phyloP scores from a whole-genome alignment of 2,888 invertebrate genomes.

The Acholoe squamosa region DNA sequence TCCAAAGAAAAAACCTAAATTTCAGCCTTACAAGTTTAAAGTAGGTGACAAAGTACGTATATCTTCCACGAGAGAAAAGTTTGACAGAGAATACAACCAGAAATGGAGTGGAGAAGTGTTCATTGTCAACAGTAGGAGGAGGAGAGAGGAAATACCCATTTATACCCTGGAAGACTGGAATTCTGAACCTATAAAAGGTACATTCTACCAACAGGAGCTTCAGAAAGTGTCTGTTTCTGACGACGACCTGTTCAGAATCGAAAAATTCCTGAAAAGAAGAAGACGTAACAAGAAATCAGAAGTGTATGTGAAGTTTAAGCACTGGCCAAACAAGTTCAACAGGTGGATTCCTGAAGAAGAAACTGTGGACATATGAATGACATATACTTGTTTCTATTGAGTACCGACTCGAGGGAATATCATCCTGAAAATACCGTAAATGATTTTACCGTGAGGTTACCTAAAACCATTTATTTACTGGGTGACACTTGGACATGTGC shows the following conservation, averaged over 20 bases:
- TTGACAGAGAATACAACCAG: constrained; percentile 26
- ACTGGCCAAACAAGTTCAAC: constrained; percentile 33
- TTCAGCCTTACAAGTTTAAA: constrained; percentile 10
- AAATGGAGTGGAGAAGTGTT: neutral
- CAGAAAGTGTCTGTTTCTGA: neutral
- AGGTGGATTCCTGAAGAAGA: constrained; percentile 5
- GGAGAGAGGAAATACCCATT: neutral
- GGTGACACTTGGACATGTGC: constrained; percentile 11
- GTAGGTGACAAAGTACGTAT: constrained; percentile 36
- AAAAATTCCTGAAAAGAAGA: constrained; percentile 21
- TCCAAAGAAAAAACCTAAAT: neutral
- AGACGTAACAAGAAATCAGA: neutral
- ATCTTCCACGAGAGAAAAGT: neutral
- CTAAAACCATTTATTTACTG: neutral
- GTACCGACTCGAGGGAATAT: neutral
- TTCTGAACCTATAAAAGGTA: constrained; percentile 50
- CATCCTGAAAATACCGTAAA: neutral
- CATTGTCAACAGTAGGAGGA: neutral
- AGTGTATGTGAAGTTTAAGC: constrained; percentile 22
- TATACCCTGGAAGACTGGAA: neutral
- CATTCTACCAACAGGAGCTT: constrained; percentile 54
- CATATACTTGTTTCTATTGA: constrained; percentile 25
- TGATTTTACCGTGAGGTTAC: neutral
- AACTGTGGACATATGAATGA: neutral
- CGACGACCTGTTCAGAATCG: constrained; percentile 13